A percentile compares a stretch with the other conserved stretches of the same genome.
phyloP scores from a whole-genome alignment of 2,113 vertebrate species.

The Leptobrachium leishanense region DNA sequence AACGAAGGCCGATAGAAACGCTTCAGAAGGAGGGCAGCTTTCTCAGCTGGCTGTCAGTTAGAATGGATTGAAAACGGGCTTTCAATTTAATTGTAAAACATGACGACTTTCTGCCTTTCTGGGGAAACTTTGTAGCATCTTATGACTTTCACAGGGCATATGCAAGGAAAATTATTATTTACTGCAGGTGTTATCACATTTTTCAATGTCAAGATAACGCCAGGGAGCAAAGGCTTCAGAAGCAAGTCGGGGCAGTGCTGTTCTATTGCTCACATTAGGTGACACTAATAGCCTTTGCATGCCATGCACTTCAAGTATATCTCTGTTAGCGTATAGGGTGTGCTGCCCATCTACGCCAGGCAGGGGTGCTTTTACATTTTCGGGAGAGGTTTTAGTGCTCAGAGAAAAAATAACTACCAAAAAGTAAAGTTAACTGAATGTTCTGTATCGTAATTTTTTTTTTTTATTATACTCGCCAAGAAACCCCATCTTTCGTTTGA shows the following conservation, averaged over 20 bases:
- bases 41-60: constrained; percentile 25
- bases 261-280: not conserved
- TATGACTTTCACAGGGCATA: constrained; percentile 12
- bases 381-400: too few species aligned
- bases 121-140: constrained; percentile 10
- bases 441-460: too few species aligned
- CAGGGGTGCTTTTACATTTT: too few species aligned
- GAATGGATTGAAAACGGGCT: constrained; percentile 32
- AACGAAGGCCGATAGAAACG: constrained; percentile 21
- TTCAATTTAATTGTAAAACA: constrained; percentile 26
- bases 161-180: not conserved
- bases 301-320: not conserved
- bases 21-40: not conserved
- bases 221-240: not conserved
- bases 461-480: too few species aligned
- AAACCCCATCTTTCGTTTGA: too few species aligned
- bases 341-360: too few species aligned
- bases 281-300: not conserved
- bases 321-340: not conserved
- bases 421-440: too few species aligned
- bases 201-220: not conserved
- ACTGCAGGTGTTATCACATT: not conserved
- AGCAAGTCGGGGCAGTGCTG: not conserved
- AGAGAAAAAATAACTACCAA: too few species aligned
- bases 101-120: constrained; percentile 2